A percentile compares a stretch with the other conserved stretches of the same genome.
Conservation (phyloP, 2,113 vertebrate species). For the Colius striatus region DNA sequence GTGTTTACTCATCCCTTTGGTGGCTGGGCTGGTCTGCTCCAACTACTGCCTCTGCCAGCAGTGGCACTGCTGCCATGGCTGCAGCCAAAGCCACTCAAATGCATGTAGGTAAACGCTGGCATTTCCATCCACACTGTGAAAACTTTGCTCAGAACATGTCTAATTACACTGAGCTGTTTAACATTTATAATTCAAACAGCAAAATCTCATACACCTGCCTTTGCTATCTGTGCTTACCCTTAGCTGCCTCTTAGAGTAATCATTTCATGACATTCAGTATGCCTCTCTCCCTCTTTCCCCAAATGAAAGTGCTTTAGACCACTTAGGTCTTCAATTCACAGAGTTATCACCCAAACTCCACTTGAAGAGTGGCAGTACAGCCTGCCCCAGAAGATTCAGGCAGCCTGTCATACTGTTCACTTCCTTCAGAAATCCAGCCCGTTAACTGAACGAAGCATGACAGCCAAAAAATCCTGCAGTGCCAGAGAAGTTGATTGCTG, state of each 20-base stretch:
- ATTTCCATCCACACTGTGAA: background rate
- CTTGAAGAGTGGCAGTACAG: background rate
- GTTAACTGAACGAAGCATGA: background rate
- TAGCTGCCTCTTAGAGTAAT: background rate
- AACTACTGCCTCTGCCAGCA: fast-evolving
- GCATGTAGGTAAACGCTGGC: background rate
- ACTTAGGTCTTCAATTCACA: background rate
- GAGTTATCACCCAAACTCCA: background rate
- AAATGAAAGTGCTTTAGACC: background rate
- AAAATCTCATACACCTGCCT: background rate
- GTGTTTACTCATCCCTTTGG: background rate
- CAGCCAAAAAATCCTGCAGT: background rate
- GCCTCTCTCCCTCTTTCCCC: background rate
- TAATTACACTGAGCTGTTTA: background rate
- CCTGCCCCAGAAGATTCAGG: background rate
- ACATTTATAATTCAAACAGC: background rate
- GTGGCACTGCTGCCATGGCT: background rate
- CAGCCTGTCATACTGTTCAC: background rate
- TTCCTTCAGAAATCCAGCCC: background rate
- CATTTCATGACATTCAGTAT: background rate
- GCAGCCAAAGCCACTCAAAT: background rate
- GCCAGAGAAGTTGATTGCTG: background rate
- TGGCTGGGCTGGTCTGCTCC: background rate
- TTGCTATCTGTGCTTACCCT: background rate
- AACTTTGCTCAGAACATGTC: background rate